Percentiles rank a stretch among this genome's conserved stretches.
phyloP scores from a whole-genome alignment of 2,888 invertebrate genomes.

The Steromphala cineraria region DNA sequence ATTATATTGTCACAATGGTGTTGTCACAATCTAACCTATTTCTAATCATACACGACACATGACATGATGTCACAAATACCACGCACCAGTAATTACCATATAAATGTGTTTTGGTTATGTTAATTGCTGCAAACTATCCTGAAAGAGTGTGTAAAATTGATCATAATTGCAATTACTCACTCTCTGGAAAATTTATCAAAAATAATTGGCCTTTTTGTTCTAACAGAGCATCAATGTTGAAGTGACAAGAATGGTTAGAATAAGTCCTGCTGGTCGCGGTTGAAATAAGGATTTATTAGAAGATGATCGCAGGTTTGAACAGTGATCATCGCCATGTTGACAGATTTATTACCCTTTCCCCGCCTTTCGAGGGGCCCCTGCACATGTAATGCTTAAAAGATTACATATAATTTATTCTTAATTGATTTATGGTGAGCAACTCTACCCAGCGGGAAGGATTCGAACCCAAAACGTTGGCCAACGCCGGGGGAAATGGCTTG shows the following conservation, averaged over 20 bases:
- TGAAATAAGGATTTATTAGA: neutral
- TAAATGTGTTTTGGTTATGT: neutral
- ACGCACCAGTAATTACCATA: neutral
- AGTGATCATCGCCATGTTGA: neutral
- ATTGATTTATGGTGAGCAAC: neutral
- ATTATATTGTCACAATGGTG: too few relatives aligned
- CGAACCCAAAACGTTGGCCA: neutral
- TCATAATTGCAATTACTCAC: neutral
- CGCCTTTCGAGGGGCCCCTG: neutral
- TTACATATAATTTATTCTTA: slow-evolving; percentile 8
- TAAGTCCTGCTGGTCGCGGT: neutral
- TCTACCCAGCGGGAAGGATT: neutral
- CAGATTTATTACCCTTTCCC: neutral
- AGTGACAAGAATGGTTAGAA: too few relatives aligned
- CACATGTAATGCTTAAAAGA: neutral
- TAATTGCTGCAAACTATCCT: neutral
- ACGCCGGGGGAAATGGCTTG: too few relatives aligned
- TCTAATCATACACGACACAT: too few relatives aligned
- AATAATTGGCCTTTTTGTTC: slow-evolving; percentile 3
- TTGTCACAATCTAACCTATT: too few relatives aligned
- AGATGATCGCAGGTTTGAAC: neutral
- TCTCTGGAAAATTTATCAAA: slow-evolving; percentile 5
- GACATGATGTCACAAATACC: neutral
- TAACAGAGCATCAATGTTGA: too few relatives aligned
- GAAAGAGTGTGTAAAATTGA: neutral